These are phyloP conservation scores for Rhincodon typus DNA, from an alignment of 2,797 vertebrate genomes.

Conservation along the genomic window DNA sequence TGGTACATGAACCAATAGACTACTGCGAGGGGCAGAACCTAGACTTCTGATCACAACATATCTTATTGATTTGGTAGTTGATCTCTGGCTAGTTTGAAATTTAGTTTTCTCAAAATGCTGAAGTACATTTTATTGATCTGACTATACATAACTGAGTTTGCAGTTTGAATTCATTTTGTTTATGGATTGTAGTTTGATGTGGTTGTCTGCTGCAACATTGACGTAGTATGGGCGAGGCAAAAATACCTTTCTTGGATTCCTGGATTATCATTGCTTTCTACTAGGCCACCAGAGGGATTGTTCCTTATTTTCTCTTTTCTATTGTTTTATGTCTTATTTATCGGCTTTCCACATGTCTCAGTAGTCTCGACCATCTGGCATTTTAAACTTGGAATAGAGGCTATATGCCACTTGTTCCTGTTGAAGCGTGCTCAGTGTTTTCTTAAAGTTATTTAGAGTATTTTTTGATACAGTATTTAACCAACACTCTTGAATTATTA, in stretches of 20 bases:
- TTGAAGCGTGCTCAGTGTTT: background rate
- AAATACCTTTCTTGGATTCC: background rate
- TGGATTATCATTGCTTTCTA: background rate
- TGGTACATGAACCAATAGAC: background rate
- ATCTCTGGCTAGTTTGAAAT: background rate
- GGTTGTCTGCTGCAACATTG: background rate
- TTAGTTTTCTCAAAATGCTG: background rate
- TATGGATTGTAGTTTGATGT: background rate
- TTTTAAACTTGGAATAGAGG: background rate
- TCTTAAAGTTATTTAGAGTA: background rate
- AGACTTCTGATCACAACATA: background rate
- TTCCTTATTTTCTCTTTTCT: background rate
- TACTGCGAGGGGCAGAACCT: background rate
- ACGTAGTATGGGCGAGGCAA: background rate
- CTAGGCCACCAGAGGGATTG: background rate
- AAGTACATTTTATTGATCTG: background rate
- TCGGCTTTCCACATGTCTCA: no score
- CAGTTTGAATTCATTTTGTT: no score
- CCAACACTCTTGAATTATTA: background rate
- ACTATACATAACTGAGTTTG: no score
- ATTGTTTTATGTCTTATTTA: background rate
- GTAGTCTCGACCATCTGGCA: no score
- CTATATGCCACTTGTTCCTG: background rate
- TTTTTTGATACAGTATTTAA: background rate
- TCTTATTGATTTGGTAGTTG: background rate